phyloP scores from a whole-genome alignment of 1,140 invertebrate genomes.

The Apocrypta bakeri region DNA sequence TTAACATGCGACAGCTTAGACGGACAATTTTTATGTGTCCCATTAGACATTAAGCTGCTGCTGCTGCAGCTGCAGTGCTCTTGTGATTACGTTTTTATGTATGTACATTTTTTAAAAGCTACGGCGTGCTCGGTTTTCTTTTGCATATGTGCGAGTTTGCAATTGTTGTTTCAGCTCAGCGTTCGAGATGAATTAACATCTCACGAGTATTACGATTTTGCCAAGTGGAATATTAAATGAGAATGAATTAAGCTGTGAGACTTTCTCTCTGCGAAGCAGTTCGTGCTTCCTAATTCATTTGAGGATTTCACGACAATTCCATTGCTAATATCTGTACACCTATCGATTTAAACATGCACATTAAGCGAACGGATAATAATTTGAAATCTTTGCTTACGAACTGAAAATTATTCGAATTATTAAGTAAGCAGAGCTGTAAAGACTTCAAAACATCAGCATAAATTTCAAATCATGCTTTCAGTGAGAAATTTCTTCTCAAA shows the following conservation, averaged over 20 bases:
- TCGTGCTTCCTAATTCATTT: background rate
- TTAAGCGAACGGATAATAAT: too few species aligned
- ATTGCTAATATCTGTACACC: background rate
- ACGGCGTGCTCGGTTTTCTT: background rate
- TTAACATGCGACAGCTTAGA: background rate
- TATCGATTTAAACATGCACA: background rate
- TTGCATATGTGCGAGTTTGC: background rate
- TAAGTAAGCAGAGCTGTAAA: too few species aligned
- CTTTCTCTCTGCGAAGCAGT: background rate
- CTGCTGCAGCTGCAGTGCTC: background rate
- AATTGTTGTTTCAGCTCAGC: background rate
- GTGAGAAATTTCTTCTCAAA: background rate
- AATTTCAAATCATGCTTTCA: background rate
- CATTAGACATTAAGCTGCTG: too few species aligned
- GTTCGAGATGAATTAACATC: slow-evolving; percentile 8
- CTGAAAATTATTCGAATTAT: too few species aligned
- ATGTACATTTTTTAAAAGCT: background rate
- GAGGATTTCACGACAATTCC: background rate
- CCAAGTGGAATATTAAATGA: background rate
- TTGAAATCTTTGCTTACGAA: too few species aligned
- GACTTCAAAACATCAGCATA: background rate
- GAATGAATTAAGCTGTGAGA: background rate
- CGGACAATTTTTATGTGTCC: background rate
- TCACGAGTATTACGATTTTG: slow-evolving; percentile 21
- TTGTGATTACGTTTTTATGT: background rate